These are phyloP conservation scores for Oryzias woworae DNA, from an alignment of 2,113 vertebrate species.

Conservation along the genomic window DNA sequence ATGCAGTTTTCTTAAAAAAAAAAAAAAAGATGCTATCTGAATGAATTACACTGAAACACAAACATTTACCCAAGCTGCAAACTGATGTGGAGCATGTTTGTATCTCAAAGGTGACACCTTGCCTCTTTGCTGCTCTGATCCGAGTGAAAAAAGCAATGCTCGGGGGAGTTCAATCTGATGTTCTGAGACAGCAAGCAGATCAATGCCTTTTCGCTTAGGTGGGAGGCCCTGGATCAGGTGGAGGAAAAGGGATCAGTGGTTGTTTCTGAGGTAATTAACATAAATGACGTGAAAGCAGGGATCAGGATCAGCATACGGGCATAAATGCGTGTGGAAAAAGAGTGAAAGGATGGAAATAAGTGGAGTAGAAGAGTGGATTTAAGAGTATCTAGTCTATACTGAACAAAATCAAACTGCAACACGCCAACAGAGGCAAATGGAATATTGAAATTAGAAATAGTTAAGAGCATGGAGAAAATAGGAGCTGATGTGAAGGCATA, in stretches of 20 bases:
- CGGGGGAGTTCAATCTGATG: constrained; percentile 27
- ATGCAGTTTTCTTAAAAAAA: no score
- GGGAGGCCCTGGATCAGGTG: constrained; percentile 10
- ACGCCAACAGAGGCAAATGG: not conserved
- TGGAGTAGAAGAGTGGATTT: constrained; percentile 1
- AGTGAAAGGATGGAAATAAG: not conserved
- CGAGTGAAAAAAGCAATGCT: not conserved
- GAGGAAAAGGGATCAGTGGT: constrained; percentile 1
- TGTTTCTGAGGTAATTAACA: constrained; percentile 25
- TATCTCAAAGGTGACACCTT: not conserved
- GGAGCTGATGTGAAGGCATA: constrained; percentile 9
- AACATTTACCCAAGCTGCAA: no score
- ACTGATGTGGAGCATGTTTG: no score
- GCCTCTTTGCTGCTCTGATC: not conserved
- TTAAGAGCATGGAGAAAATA: constrained; percentile 2
- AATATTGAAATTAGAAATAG: constrained; percentile 17
- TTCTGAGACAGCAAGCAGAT: constrained; percentile 26
- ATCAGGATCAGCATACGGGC: constrained; percentile 40
- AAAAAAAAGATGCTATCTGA: no score
- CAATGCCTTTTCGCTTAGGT: constrained; percentile 36
- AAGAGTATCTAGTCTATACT: not conserved
- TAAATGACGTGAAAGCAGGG: constrained; percentile 7
- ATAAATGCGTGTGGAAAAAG: constrained; percentile 35
- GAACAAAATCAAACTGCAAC: constrained; percentile 14
- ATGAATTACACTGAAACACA: no score